phyloP scores from a whole-genome alignment of 2,888 invertebrate genomes.

The Latheticus oryzae region DNA sequence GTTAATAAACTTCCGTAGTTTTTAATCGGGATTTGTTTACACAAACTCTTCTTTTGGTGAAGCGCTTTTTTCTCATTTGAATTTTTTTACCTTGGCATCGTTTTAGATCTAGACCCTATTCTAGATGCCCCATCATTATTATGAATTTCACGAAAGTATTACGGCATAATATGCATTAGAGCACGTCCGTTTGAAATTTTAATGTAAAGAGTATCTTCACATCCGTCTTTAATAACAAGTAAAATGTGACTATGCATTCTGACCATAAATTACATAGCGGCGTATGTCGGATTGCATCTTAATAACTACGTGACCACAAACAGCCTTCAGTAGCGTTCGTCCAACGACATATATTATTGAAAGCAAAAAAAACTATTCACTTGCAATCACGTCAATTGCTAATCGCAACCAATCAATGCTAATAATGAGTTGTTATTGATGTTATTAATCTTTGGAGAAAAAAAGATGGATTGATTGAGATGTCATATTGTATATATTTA shows the following conservation, averaged over 20 bases:
- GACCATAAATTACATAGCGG: constrained; percentile 42
- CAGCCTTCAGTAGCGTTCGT: constrained; percentile 34
- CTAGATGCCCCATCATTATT: constrained; percentile 20
- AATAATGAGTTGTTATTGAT: constrained; percentile 19
- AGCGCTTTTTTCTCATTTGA: not conserved
- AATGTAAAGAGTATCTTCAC: constrained; percentile 36
- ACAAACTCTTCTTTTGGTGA: not conserved
- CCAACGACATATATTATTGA: constrained; percentile 15
- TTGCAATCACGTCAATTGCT: constrained; percentile 23
- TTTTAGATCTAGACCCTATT: not conserved
- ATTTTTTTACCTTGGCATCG: not conserved
- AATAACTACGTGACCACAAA: constrained; percentile 42
- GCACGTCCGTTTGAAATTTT: constrained; percentile 30
- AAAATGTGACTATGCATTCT: constrained; percentile 45
- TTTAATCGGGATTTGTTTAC: constrained; percentile 21
- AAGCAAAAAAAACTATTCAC: constrained; percentile 2
- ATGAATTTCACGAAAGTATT: constrained; percentile 35
- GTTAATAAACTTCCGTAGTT: constrained; percentile 27
- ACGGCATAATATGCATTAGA: constrained; percentile 33
- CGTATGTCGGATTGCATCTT: constrained; percentile 43
- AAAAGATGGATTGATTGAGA: constrained; percentile 6
- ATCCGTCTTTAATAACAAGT: constrained; percentile 42
- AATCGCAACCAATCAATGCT: constrained; percentile 18
- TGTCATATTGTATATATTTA: too few species aligned
- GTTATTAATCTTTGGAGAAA: constrained; percentile 5